phyloP scores from a whole-genome alignment of 2,888 invertebrate genomes.

The Drosophila picticornis region DNA sequence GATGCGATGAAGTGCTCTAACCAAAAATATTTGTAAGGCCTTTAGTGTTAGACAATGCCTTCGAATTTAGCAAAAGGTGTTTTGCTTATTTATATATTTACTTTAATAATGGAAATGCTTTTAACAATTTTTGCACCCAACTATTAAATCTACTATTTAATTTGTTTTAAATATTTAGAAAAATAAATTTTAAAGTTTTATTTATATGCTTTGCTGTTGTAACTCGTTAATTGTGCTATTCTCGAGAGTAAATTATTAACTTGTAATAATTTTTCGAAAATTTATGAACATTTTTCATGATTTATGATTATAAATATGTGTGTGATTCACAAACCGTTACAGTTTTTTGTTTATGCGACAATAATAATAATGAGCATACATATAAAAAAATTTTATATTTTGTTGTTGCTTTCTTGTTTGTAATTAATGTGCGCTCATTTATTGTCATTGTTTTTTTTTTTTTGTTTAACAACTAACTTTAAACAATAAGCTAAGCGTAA shows the following conservation, averaged over 20 bases:
- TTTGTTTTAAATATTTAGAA: constrained; percentile 1
- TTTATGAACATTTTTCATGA: constrained; percentile 58
- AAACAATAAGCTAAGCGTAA: constrained; percentile 43
- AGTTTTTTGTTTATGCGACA: constrained; percentile 63
- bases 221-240: constrained; percentile 59
- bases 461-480: constrained; percentile 52
- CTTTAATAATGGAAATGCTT: constrained; percentile 38
- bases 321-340: constrained; percentile 68
- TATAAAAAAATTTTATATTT: constrained; percentile 30
- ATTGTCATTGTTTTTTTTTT: constrained; percentile 53
- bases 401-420: constrained; percentile 34
- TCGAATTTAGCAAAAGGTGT: constrained; percentile 58
- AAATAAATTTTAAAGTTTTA: constrained; percentile 20
- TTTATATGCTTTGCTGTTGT: constrained; percentile 38
- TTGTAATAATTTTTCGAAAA: constrained; percentile 47
- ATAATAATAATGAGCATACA: constrained; percentile 33
- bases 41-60: constrained; percentile 45
- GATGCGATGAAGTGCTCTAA: not conserved
- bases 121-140: constrained; percentile 22
- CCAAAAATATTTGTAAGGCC: constrained; percentile 33
- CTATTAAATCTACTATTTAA: constrained; percentile 18
- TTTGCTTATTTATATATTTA: constrained; percentile 25
- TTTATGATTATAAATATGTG: constrained; percentile 60
- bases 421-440: constrained; percentile 73
- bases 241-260: constrained; percentile 50